A percentile compares a stretch with the other conserved stretches of the same genome.
Evolutionary conservation across 2,797 vertebrate genomes (phyloP).

Genomic region (Molossus molossus): DNA sequence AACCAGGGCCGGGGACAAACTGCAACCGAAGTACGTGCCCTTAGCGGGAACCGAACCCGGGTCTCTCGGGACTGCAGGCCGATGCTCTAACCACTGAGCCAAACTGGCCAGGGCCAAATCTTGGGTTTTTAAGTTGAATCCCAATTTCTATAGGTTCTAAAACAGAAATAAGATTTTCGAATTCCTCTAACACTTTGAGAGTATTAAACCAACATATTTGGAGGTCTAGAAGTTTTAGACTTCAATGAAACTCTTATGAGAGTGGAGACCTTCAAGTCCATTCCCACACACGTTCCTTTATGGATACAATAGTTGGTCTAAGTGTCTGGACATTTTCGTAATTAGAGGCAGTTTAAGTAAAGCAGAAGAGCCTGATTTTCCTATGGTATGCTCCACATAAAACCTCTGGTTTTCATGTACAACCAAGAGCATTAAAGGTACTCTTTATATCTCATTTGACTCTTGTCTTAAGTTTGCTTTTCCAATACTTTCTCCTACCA

Average conservation of each 20-base stretch:
- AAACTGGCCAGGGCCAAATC: not conserved
- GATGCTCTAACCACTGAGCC: too few relatives aligned
- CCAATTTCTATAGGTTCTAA: not conserved
- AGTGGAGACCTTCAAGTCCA: not conserved
- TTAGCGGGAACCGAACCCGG: too few relatives aligned
- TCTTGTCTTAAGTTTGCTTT: not conserved
- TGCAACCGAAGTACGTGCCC: too few relatives aligned
- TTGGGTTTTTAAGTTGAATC: constrained; percentile 13
- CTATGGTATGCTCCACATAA: not conserved
- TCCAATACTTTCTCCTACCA: not conserved
- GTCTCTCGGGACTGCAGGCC: too few relatives aligned
- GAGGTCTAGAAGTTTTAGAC: not conserved
- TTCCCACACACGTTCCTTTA: not conserved
- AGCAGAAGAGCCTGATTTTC: constrained; percentile 28
- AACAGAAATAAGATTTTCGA: constrained; percentile 39
- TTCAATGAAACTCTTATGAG: not conserved
- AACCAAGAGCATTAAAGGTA: not conserved
- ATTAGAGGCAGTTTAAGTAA: not conserved
- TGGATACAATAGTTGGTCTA: not conserved
- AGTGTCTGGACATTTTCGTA: not conserved
- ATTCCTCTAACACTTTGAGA: not conserved
- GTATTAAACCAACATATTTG: not conserved
- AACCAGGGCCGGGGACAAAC: too few relatives aligned
- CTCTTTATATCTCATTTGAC: not conserved
- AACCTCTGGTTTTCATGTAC: not conserved